Conservation (phyloP, 2,797 vertebrate genomes). For the Dicrostonyx torquatus region DNA sequence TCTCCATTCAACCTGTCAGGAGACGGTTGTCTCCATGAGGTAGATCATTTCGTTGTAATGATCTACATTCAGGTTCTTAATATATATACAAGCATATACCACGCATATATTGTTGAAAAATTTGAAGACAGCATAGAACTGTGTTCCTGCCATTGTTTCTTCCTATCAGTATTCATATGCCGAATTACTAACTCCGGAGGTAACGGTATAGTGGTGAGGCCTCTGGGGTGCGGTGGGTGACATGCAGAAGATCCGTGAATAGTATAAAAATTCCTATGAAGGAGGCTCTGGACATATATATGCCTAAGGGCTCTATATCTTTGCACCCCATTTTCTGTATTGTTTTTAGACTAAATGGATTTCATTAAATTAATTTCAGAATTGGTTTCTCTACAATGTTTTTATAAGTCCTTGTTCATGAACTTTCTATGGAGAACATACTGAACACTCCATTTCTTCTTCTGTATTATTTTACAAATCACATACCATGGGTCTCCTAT, state of each 20-base stretch:
- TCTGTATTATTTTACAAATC: neutral
- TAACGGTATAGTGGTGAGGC: neutral
- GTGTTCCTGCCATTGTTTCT: neutral
- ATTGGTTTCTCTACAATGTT: conserved; percentile 26
- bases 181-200: neutral
- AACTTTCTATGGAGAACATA: neutral
- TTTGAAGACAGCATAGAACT: neutral
- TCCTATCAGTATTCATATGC: neutral
- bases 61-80: neutral
- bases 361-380: neutral
- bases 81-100: neutral
- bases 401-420: conserved; percentile 21
- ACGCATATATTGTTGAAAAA: neutral
- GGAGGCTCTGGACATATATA: neutral
- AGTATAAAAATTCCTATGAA: no score
- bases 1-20: no score
- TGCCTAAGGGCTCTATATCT: neutral
- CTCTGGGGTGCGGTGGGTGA: neutral
- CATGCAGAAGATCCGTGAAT: neutral
- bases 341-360: neutral
- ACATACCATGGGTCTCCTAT: neutral
- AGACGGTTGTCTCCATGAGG: neutral
- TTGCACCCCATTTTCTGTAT: neutral
- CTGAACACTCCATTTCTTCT: neutral
- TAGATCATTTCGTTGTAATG: neutral